Evolutionary conservation across 2,113 vertebrate species (phyloP).

Genomic region (Scortum barcoo): DNA sequence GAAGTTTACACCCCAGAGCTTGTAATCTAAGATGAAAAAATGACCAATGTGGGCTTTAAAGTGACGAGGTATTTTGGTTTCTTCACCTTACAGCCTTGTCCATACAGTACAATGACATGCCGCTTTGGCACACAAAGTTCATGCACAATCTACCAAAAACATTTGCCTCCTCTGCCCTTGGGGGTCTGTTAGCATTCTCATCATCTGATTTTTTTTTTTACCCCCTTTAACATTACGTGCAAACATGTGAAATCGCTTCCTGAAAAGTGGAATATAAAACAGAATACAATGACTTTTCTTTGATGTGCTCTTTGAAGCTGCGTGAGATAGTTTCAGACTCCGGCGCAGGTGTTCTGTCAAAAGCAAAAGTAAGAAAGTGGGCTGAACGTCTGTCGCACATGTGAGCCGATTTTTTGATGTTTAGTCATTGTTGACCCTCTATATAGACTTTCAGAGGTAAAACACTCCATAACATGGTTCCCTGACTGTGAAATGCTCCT

Average conservation of each 20-base stretch:
- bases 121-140: neutral
- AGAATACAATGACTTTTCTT: conserved; percentile 18
- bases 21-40: conserved; percentile 20
- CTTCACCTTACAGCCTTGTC: neutral
- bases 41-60: neutral
- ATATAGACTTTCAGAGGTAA: neutral
- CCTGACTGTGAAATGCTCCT: conserved; percentile 29
- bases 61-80: conserved; percentile 6
- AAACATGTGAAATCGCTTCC: neutral
- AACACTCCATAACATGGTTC: neutral
- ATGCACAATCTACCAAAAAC: neutral
- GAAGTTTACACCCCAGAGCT: neutral
- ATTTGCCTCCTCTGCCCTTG: neutral
- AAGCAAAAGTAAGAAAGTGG: conserved; percentile 3
- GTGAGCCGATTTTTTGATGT: neutral
- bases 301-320: conserved; percentile 15
- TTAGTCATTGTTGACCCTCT: neutral
- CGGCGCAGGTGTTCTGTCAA: conserved; percentile 27
- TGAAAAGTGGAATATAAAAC: conserved; percentile 21
- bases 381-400: neutral
- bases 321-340: conserved; percentile 23
- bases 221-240: neutral
- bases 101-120: neutral
- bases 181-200: neutral
- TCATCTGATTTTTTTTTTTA: conserved; percentile 1